Conservation (phyloP, 2,113 vertebrate genomes). For the Suricata suricatta region DNA sequence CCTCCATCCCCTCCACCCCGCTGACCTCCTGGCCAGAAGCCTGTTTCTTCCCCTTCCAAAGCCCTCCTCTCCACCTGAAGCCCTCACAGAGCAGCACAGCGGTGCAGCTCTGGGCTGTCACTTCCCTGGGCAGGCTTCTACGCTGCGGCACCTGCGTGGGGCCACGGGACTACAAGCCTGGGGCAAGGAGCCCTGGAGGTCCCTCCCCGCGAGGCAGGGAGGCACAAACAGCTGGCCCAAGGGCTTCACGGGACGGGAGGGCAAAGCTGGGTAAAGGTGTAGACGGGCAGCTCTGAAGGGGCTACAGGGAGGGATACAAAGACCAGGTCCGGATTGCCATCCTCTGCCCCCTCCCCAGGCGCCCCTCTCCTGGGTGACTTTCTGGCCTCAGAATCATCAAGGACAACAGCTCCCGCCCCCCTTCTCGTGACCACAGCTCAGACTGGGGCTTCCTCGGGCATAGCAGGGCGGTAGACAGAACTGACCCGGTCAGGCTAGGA, state of each 20-base stretch:
- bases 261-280: neutral
- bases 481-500: neutral
- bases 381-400: neutral
- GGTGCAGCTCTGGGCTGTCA: neutral
- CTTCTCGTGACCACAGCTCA: neutral
- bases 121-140: neutral
- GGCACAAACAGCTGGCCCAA: neutral
- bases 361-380: too few species aligned
- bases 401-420: neutral
- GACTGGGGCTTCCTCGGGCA: neutral
- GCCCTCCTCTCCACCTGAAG: neutral
- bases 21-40: neutral
- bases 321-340: neutral
- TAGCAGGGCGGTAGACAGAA: neutral
- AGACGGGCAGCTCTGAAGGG: neutral
- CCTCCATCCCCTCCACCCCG: too few species aligned
- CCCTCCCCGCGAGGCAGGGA: neutral
- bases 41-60: too few species aligned
- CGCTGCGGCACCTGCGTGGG: rapidly evolving
- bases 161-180: neutral
- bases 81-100: neutral
- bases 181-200: neutral
- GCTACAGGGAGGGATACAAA: neutral
- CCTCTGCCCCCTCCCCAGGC: neutral
- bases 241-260: neutral